Percentiles rank a stretch among this genome's conserved stretches.
Conservation (phyloP, 2,888 invertebrate species). For the Cosmopolites sordidus region DNA sequence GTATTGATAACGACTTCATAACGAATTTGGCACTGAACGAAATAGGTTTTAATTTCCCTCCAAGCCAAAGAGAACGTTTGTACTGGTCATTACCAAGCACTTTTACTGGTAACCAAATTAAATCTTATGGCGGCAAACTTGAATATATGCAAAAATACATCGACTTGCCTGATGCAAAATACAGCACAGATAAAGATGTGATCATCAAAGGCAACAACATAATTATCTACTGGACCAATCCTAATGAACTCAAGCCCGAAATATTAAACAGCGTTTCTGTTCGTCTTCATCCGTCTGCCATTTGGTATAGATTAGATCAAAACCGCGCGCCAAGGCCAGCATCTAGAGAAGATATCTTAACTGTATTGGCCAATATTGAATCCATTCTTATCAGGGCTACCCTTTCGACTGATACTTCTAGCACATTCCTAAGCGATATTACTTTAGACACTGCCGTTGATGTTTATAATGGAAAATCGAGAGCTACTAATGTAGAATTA, state of each 20-base stretch:
- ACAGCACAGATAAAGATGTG: slow-evolving; percentile 71
- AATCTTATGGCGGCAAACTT: slow-evolving; percentile 83
- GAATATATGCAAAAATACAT: slow-evolving; percentile 70
- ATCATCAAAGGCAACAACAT: slow-evolving; percentile 75
- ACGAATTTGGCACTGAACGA: slow-evolving; percentile 57
- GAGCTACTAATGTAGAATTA: slow-evolving; percentile 75
- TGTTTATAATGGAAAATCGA: slow-evolving; percentile 54
- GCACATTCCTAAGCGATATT: slow-evolving; percentile 74
- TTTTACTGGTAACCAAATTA: slow-evolving; percentile 70
- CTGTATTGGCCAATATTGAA: slow-evolving; percentile 76
- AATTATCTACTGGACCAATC: slow-evolving; percentile 72
- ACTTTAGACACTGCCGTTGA: slow-evolving; percentile 79
- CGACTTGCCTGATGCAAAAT: slow-evolving; percentile 49
- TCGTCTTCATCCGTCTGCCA: slow-evolving; percentile 57
- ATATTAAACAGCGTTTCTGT: slow-evolving; percentile 61
- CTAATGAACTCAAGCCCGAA: slow-evolving; percentile 54
- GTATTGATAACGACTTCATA: slow-evolving; percentile 50
- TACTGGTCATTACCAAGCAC: slow-evolving; percentile 73
- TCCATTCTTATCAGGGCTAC: slow-evolving; percentile 81
- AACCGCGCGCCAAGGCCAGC: slow-evolving; percentile 55
- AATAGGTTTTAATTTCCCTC: slow-evolving; percentile 57
- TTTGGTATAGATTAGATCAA: slow-evolving; percentile 60
- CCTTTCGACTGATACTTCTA: slow-evolving; percentile 59
- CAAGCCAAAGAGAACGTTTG: slow-evolving; percentile 50
- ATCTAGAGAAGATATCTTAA: slow-evolving; percentile 78